These are phyloP conservation scores for Pristiophorus japonicus DNA, from an alignment of 2,113 vertebrate species.

Conservation along the genomic window DNA sequence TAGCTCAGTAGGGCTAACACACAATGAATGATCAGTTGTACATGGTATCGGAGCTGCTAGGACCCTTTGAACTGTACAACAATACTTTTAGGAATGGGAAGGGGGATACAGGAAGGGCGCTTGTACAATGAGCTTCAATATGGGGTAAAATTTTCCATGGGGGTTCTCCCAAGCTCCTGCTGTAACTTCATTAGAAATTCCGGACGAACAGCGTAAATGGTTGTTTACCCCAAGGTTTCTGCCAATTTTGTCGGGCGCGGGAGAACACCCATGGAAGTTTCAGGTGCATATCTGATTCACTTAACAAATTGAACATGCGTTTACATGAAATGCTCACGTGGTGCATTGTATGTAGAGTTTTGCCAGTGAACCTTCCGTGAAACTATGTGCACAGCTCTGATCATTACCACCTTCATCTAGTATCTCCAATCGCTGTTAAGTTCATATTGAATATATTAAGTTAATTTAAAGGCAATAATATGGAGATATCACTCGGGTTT, in stretches of 20 bases:
- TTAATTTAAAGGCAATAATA: neutral
- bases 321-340: neutral
- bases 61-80: neutral
- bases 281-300: neutral
- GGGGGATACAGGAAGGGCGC: neutral
- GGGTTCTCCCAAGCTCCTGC: neutral
- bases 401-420: neutral
- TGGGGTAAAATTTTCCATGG: neutral
- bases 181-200: neutral
- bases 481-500: neutral
- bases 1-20: neutral
- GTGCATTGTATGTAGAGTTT: neutral
- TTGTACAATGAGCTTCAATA: neutral
- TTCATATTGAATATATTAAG: slow-evolving; percentile 6
- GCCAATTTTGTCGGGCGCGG: neutral
- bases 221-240: neutral
- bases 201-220: neutral
- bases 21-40: neutral
- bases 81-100: neutral
- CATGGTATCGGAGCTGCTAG: neutral
- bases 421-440: neutral
- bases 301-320: neutral
- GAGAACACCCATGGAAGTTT: neutral
- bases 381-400: neutral
- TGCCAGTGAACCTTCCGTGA: neutral